Percentiles rank a stretch among this genome's conserved stretches.
phyloP scores from a whole-genome alignment of 2,888 invertebrate species.

The Hypena proboscidalis region DNA sequence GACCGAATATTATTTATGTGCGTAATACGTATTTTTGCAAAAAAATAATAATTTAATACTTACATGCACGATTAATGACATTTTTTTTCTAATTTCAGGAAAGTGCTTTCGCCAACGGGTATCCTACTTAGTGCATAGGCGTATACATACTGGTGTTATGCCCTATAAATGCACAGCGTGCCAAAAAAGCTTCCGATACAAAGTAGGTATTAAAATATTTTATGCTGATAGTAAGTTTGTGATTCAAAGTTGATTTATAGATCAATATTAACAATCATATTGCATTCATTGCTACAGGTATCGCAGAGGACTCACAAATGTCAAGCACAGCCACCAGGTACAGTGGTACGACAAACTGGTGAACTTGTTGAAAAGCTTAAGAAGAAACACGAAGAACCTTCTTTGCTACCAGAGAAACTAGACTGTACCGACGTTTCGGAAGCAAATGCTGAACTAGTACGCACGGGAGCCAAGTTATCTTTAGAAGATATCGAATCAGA shows the following conservation, averaged over 20 bases:
- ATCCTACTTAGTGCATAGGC: constrained; percentile 92
- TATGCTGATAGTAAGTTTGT: too few species aligned
- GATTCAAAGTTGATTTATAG: not conserved
- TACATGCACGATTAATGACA: too few species aligned
- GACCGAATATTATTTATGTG: too few species aligned
- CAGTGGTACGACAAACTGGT: constrained; percentile 78
- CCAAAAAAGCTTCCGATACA: constrained; percentile 92
- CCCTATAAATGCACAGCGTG: constrained; percentile 94
- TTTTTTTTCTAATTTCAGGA: too few species aligned
- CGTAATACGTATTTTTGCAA: too few species aligned
- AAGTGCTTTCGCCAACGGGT: constrained; percentile 95
- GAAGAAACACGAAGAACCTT: constrained; percentile 60
- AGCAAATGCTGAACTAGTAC: constrained; percentile 74
- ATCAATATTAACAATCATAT: not conserved
- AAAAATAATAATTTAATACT: too few species aligned
- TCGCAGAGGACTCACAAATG: constrained; percentile 94
- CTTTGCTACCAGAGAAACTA: constrained; percentile 29
- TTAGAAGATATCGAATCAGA: constrained; percentile 80
- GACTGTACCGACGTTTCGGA: constrained; percentile 65
- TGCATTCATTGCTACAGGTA: constrained; percentile 78
- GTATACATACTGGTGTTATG: constrained; percentile 94
- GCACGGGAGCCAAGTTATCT: constrained; percentile 75
- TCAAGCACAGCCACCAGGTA: constrained; percentile 86
- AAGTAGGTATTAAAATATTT: constrained; percentile 81
- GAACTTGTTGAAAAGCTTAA: constrained; percentile 81